Evolutionary conservation across 2,113 vertebrate genomes (phyloP).

Genomic region (Paraplagusia blochii): DNA sequence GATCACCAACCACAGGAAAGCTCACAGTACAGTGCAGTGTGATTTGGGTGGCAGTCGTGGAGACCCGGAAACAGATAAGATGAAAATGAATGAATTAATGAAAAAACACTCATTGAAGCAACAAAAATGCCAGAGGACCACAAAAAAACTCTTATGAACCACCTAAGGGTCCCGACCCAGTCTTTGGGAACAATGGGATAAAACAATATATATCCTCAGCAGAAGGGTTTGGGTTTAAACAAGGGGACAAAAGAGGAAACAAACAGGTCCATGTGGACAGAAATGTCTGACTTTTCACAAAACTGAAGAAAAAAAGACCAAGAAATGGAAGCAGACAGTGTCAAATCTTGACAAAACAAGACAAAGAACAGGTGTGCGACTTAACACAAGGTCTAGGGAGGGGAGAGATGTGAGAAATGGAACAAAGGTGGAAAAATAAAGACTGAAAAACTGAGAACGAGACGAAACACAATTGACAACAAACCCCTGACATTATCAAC

Average conservation of each 20-base stretch:
- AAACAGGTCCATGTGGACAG: slow-evolving; percentile 43
- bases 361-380: slow-evolving; percentile 26
- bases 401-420: slow-evolving; percentile 46
- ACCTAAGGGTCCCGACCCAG: no score
- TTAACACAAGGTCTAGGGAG: slow-evolving; percentile 31
- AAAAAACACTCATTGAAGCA: no score
- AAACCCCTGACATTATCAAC: slow-evolving; percentile 31
- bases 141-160: no score
- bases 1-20: no score
- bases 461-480: slow-evolving; percentile 12
- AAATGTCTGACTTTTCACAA: slow-evolving; percentile 50
- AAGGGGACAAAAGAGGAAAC: slow-evolving; percentile 49
- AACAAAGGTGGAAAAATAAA: slow-evolving; percentile 42
- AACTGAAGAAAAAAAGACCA: slow-evolving; percentile 30
- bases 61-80: no score
- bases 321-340: slow-evolving; percentile 35
- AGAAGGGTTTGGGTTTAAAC: slow-evolving; percentile 36
- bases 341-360: slow-evolving; percentile 53
- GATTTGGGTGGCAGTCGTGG: no score
- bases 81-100: no score
- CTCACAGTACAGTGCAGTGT: no score
- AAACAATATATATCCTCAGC: slow-evolving; percentile 55
- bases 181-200: slow-evolving; percentile 53
- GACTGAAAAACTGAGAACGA: neutral
- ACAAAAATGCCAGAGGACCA: no score